Percentiles rank a stretch among this genome's conserved stretches.
phyloP scores from a whole-genome alignment of 1,140 invertebrate species.

The Solenopsis fugax region DNA sequence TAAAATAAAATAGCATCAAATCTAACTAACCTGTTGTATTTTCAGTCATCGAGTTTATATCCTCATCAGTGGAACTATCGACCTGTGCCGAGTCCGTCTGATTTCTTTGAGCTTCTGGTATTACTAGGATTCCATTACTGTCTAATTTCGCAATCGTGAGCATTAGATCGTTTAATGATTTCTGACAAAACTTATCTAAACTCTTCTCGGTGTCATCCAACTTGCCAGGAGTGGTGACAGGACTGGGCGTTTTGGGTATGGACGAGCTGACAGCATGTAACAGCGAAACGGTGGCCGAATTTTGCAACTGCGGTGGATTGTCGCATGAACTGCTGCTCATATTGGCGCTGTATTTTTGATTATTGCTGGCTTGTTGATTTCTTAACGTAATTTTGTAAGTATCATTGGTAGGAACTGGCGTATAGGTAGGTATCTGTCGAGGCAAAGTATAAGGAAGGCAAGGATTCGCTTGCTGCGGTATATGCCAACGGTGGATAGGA shows the following conservation, averaged over 20 bases:
- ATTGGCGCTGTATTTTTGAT: conserved; percentile 81
- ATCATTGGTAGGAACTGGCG: conserved; percentile 85
- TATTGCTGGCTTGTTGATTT: conserved; percentile 79
- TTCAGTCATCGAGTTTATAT: conserved; percentile 79
- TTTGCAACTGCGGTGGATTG: conserved; percentile 68
- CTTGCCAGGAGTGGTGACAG: conserved; percentile 84
- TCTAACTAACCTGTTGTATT: conserved; percentile 78
- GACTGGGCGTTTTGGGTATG: conserved; percentile 93
- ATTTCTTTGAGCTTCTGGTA: conserved; percentile 87
- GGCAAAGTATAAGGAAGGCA: conserved; percentile 71
- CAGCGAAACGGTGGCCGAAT: conserved; percentile 65
- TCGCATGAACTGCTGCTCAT: conserved; percentile 63
- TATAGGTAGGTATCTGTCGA: conserved; percentile 71
- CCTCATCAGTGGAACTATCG: conserved; percentile 85
- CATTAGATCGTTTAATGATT: conserved; percentile 94
- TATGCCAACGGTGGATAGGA: conserved; percentile 81
- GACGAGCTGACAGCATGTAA: conserved; percentile 90
- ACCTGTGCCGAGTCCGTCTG: conserved; percentile 84
- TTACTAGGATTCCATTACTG: conserved; percentile 92
- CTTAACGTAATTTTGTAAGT: conserved; percentile 90
- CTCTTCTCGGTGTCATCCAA: conserved; percentile 87
- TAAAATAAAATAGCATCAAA: background rate
- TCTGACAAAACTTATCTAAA: conserved; percentile 93
- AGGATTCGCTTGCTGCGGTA: conserved; percentile 82
- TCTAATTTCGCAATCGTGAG: conserved; percentile 94